Evolutionary conservation across 2,113 vertebrate genomes (phyloP).

Genomic region (Microtus pennsylvanicus): DNA sequence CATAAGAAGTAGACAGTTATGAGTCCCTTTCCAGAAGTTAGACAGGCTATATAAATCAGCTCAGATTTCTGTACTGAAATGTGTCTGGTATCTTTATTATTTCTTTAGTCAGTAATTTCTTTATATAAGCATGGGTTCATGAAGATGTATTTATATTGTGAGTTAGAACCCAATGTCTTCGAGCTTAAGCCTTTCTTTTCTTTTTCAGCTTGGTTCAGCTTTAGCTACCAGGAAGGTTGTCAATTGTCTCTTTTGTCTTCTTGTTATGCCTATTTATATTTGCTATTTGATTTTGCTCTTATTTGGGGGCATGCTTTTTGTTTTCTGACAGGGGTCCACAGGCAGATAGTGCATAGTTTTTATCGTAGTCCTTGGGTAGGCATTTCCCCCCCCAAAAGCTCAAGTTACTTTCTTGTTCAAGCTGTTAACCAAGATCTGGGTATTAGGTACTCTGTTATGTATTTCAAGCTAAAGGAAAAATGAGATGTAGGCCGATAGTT

Average conservation of each 20-base stretch:
- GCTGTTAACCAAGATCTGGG: not conserved
- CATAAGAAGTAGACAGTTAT: not conserved
- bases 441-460: not conserved
- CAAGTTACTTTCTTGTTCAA: not conserved
- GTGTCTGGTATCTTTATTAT: not conserved
- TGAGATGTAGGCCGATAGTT: not conserved
- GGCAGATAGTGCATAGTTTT: not conserved
- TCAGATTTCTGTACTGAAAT: not conserved
- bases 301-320: not conserved
- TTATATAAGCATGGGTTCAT: not conserved
- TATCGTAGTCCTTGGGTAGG: not conserved
- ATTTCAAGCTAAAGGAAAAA: not conserved
- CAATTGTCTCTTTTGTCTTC: not conserved
- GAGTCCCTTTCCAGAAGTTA: not conserved
- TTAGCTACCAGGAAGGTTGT: not conserved
- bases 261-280: not conserved
- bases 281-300: not conserved
- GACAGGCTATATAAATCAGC: not conserved
- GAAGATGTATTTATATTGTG: slow-evolving; percentile 3
- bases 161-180: not conserved
- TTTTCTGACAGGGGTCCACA: not conserved
- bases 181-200: not conserved
- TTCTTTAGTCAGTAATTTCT: not conserved
- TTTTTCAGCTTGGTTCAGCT: not conserved
- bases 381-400: not conserved